Evolutionary conservation across 2,888 invertebrate species (phyloP).

Genomic region (Caenorhabditis macrosperma): DNA sequence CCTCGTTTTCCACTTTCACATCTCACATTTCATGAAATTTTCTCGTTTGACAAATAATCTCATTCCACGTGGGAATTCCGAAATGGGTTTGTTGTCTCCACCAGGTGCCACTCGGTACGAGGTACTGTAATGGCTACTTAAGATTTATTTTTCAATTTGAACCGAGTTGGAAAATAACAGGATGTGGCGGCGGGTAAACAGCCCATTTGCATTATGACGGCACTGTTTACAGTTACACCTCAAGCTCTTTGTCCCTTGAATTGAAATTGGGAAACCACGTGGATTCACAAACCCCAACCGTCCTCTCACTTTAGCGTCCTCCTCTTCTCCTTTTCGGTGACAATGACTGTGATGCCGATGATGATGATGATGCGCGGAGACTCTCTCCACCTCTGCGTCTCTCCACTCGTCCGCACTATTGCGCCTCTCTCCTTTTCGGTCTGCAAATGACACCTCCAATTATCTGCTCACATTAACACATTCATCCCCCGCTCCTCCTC

Average conservation of each 20-base stretch:
- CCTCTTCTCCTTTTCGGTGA: conserved; percentile 14
- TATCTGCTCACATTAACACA: conserved; percentile 59
- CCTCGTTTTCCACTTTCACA: not conserved
- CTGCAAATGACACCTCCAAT: conserved; percentile 58
- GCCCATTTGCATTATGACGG: too few relatives aligned
- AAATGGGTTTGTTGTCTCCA: not conserved
- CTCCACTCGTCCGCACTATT: conserved; percentile 8
- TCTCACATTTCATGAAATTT: not conserved
- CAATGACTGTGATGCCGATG: conserved; percentile 33
- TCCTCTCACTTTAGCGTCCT: conserved; percentile 16
- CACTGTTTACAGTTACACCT: too few relatives aligned
- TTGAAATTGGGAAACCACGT: not conserved
- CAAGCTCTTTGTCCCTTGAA: too few relatives aligned
- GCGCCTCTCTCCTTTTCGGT: conserved; percentile 31
- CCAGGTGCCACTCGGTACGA: not conserved
- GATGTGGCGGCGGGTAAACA: too few relatives aligned
- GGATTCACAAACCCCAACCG: conserved; percentile 5
- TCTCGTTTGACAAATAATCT: not conserved
- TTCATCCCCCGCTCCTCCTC: conserved; percentile 4
- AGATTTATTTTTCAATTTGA: conserved; percentile 6
- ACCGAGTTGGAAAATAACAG: not conserved
- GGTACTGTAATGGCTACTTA: not conserved
- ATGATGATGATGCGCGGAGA: conserved; percentile 3
- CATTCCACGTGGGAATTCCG: not conserved
- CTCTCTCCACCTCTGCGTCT: not conserved